phyloP scores from a whole-genome alignment of 2,888 invertebrate species.

The Fragum whitleyi region DNA sequence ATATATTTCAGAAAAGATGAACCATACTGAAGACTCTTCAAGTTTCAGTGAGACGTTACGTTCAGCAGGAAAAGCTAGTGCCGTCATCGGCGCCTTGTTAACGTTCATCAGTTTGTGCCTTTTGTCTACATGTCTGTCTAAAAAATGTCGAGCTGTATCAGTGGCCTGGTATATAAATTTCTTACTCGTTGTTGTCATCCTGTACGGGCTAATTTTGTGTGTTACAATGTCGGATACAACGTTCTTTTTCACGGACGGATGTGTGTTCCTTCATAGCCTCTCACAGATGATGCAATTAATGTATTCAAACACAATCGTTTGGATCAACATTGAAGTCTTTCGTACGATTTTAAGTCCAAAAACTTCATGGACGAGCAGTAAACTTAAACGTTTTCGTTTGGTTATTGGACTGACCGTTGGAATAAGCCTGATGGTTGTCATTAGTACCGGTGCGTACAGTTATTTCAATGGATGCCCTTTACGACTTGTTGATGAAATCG shows the following conservation, averaged over 20 bases:
- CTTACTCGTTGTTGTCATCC: not conserved
- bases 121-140: not conserved
- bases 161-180: slow-evolving; percentile 9
- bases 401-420: not conserved
- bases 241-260: not conserved
- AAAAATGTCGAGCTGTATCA: slow-evolving; percentile 7
- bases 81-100: not conserved
- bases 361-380: slow-evolving; percentile 2
- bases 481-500: not conserved
- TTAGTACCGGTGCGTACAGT: not conserved
- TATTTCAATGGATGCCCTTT: not conserved
- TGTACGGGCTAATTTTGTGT: slow-evolving; percentile 11
- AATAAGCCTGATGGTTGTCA: not conserved
- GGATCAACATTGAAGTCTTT: slow-evolving; percentile 10
- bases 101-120: slow-evolving; percentile 9
- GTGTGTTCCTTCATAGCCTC: slow-evolving; percentile 3
- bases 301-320: slow-evolving; percentile 1
- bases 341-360: slow-evolving; percentile 3
- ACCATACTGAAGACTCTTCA: not conserved
- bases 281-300: slow-evolving; percentile 1
- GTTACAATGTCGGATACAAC: not conserved
- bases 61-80: slow-evolving; percentile 2
- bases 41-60: not conserved
- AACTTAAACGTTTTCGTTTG: not conserved
- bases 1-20: not conserved